phyloP scores from a whole-genome alignment of 2,888 invertebrate genomes.

The Agonopterix alstromeriana region DNA sequence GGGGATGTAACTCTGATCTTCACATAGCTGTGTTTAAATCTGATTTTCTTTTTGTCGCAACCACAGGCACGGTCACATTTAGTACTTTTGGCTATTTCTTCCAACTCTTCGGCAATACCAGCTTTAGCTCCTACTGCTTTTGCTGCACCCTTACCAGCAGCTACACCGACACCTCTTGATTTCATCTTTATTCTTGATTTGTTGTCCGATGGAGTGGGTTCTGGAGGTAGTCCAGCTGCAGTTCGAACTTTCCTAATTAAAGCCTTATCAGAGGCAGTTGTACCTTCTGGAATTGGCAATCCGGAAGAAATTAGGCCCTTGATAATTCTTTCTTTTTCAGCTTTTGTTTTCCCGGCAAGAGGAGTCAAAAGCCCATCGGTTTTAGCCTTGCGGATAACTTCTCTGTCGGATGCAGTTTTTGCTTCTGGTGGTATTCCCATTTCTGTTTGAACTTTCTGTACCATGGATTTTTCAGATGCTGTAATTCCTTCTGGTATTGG shows the following conservation, averaged over 20 bases:
- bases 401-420: conserved; percentile 14
- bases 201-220: conserved; percentile 15
- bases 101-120: conserved; percentile 32
- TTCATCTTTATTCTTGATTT: conserved; percentile 19
- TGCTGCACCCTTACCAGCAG: conserved; percentile 10
- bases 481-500: conserved; percentile 25
- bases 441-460: conserved; percentile 16
- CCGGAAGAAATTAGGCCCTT: conserved; percentile 11
- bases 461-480: conserved; percentile 12
- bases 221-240: conserved; percentile 24
- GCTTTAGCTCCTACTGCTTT: conserved; percentile 13
- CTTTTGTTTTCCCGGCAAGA: conserved; percentile 6
- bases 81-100: conserved; percentile 45
- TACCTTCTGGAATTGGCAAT: conserved; percentile 5
- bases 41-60: conserved; percentile 54
- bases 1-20: conserved; percentile 56
- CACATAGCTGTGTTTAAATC: conserved; percentile 55
- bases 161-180: conserved; percentile 25
- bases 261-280: conserved; percentile 8
- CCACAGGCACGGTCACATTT: conserved; percentile 52
- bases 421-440: conserved; percentile 18
- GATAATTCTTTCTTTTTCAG: conserved; percentile 17
- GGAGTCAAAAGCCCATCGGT: conserved; percentile 13
- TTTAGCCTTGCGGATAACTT: conserved; percentile 6
- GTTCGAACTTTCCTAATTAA: conserved; percentile 18